Percentiles rank a stretch among this genome's conserved stretches.
Conservation (phyloP, 1,140 invertebrate species). For the Drosophila miranda region DNA sequence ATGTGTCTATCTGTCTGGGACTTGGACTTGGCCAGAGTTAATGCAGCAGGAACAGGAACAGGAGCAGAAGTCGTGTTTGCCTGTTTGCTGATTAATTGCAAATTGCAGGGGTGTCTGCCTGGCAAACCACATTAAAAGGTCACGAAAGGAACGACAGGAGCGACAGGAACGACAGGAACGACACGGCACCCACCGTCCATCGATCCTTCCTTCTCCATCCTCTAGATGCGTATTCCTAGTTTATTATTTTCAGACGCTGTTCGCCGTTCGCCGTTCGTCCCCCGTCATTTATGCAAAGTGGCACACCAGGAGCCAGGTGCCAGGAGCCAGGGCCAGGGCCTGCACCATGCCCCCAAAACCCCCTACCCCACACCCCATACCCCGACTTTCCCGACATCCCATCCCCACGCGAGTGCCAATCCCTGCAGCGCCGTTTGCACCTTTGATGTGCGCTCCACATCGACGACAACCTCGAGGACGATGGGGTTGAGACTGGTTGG, state of each 20-base stretch:
- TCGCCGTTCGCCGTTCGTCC: constrained; percentile 2
- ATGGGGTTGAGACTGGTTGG: constrained; percentile 3
- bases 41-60: constrained; percentile 22
- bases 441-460: constrained; percentile 68
- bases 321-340: background rate
- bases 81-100: constrained; percentile 77
- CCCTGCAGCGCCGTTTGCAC: constrained; percentile 63
- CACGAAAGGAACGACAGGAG: constrained; percentile 48
- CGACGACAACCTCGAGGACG: constrained; percentile 48
- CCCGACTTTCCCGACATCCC: constrained; percentile 1
- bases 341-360: background rate
- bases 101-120: constrained; percentile 75
- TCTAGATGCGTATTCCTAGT: constrained; percentile 69
- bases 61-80: constrained; percentile 35
- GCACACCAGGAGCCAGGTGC: constrained; percentile 46
- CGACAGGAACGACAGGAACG: constrained; percentile 19
- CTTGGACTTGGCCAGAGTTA: constrained; percentile 37
- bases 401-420: constrained; percentile 35
- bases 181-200: constrained; percentile 4
- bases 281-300: constrained; percentile 76
- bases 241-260: constrained; percentile 65
- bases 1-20: constrained; percentile 16
- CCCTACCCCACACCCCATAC: background rate
- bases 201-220: constrained; percentile 8
- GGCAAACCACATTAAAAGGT: constrained; percentile 77